Base-by-base conservation (phyloP, 2,888 invertebrate genomes). In the Stenichneumon culpator region DNA sequence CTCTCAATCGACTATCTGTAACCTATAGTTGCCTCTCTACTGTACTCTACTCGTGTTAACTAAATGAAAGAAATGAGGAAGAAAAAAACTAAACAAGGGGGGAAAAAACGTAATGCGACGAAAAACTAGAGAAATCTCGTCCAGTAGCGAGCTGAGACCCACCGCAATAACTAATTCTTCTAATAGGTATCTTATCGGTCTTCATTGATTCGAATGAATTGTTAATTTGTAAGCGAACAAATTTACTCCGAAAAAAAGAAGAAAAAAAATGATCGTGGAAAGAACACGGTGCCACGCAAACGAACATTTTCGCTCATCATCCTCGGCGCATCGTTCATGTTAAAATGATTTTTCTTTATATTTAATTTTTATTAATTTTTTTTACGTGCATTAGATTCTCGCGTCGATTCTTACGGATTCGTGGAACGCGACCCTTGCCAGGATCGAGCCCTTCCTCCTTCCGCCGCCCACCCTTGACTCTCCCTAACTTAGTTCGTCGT, bases 1-100 rank as follows among this genome's bases (percentile, higher is more conserved):
- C 88, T 91, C 89, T 89, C 89, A 88, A 90, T 90, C 90, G 89
- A 90, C 88, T 91, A 87, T 89, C 88, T 89, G 89, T 91, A 90
- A 90, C 86, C 89, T 90, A 87, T 90, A 90, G 89, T 90, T 91
- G 90, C 88, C 89, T 89, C 90, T 84, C 89, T 90, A 90, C 88
- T 89, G 87, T 91, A 91, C 87, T 89, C 87, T 89, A 82, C 82
- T 82, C 82, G 82, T 84, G 82, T 84, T 82, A 84, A 84, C 78
- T 84, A 79, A 39, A 65, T 36, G 52, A 69, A 70, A 44, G 32
- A 50, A 57, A 7, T 28, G 52, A 32, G 72, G 39, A 60, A 70
- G 39, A 39, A 39, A 77, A 28, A 50, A 68, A 47, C 65, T 32
- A 68, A 63, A 39, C 3, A 19, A 77, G 22, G 22, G 68, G 50